These are phyloP conservation scores for Rosalia funebris DNA, from an alignment of 2,888 invertebrate species.

Conservation along the genomic window DNA sequence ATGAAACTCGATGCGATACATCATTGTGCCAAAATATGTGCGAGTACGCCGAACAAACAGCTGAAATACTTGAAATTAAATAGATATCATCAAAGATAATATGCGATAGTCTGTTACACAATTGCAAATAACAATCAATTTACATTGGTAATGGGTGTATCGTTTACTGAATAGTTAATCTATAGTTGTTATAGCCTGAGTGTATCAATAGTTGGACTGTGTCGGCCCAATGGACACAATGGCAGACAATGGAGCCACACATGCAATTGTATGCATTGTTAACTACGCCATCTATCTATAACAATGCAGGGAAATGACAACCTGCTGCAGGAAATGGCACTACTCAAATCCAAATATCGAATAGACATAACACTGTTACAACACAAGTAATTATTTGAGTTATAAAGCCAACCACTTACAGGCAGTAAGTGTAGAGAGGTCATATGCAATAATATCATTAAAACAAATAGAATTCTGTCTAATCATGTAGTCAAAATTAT, in stretches of 20 bases:
- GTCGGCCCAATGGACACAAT: slow-evolving; percentile 59
- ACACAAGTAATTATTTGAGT: slow-evolving; percentile 30
- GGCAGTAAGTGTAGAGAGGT: no score
- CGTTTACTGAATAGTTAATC: slow-evolving; percentile 63
- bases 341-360: slow-evolving; percentile 41
- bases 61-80: slow-evolving; percentile 34
- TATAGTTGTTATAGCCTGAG: slow-evolving; percentile 61
- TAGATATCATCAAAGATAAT: slow-evolving; percentile 44
- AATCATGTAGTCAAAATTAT: no score
- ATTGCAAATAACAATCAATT: slow-evolving; percentile 61
- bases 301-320: slow-evolving; percentile 60
- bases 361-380: slow-evolving; percentile 37
- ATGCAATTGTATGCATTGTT: slow-evolving; percentile 62
- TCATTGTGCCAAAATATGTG: neutral
- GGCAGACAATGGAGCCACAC: slow-evolving; percentile 58
- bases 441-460: no score
- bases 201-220: slow-evolving; percentile 62
- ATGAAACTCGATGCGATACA: neutral
- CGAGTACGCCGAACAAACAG: slow-evolving; percentile 14
- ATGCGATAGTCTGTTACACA: slow-evolving; percentile 41
- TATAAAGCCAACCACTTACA: no score
- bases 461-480: no score
- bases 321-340: slow-evolving; percentile 54
- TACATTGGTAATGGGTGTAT: slow-evolving; percentile 62
- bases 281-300: slow-evolving; percentile 57